Conservation (phyloP, 2,797 vertebrate species). For the Acrossocheilus wenchowensis region DNA sequence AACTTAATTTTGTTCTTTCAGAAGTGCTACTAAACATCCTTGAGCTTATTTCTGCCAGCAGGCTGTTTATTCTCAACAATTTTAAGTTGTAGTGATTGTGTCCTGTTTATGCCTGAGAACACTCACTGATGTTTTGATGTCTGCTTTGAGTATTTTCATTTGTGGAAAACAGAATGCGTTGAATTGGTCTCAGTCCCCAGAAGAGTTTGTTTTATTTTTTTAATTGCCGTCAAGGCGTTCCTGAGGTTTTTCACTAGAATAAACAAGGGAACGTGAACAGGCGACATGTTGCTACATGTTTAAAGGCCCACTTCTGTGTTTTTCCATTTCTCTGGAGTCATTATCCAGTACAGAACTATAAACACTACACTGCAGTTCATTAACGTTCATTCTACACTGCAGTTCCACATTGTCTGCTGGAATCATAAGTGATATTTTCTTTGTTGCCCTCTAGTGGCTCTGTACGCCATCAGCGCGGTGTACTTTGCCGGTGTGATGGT, state of each 20-base stretch:
- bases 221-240: neutral
- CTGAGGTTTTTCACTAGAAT: neutral
- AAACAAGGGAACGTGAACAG: constrained; percentile 3
- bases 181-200: constrained; percentile 20
- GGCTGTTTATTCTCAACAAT: neutral
- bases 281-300: constrained; percentile 8
- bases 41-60: neutral
- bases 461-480: constrained; percentile 89
- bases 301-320: neutral
- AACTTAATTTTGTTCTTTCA: neutral
- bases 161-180: neutral
- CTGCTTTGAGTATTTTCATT: constrained; percentile 4
- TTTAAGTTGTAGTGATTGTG: neutral
- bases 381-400: neutral
- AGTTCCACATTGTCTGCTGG: neutral
- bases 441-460: constrained; percentile 76
- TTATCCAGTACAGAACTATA: constrained; percentile 8
- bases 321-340: constrained; percentile 5
- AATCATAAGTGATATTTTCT: constrained; percentile 16
- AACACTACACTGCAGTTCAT: neutral
- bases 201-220: constrained; percentile 9
- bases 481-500: constrained; percentile 96
- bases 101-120: neutral
- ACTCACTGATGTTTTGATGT: neutral
- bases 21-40: neutral